A percentile compares a stretch with the other conserved stretches of the same genome.
phyloP scores from a whole-genome alignment of 2,888 invertebrate species.

The Corbicula japonica region DNA sequence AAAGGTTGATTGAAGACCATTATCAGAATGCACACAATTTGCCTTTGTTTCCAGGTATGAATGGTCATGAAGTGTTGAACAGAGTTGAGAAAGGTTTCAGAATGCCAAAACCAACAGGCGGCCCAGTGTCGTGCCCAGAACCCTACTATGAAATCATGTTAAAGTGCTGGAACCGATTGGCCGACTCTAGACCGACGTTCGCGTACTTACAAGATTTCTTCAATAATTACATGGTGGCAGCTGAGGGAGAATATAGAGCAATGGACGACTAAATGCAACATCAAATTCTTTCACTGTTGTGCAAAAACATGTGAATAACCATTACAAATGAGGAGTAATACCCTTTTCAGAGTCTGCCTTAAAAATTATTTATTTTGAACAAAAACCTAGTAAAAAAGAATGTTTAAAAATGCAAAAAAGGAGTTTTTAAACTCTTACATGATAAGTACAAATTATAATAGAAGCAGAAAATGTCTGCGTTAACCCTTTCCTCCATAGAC shows the following conservation, averaged over 20 bases:
- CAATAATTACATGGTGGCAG: conserved; percentile 85
- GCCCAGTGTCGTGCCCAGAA: conserved; percentile 91
- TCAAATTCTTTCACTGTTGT: too few relatives aligned
- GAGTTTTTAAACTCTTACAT: too few relatives aligned
- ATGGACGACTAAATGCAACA: conserved; percentile 34
- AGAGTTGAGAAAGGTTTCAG: conserved; percentile 94
- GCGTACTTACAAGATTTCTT: conserved; percentile 90
- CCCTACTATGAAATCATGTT: conserved; percentile 98
- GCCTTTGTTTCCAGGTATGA: conserved; percentile 70
- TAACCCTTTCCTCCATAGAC: too few relatives aligned
- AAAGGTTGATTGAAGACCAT: too few relatives aligned
- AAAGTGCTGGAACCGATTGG: conserved; percentile 96
- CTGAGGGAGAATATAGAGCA: conserved; percentile 89
- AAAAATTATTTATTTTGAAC: too few relatives aligned
- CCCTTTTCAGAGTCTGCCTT: too few relatives aligned
- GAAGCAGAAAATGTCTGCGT: too few relatives aligned
- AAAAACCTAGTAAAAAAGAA: too few relatives aligned
- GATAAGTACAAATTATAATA: too few relatives aligned
- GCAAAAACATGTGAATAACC: too few relatives aligned
- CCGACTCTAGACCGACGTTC: conserved; percentile 98
- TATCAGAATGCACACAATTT: conserved; percentile 7
- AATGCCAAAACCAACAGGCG: conserved; percentile 94
- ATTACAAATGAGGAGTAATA: too few relatives aligned
- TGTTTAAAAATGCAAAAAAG: too few relatives aligned
- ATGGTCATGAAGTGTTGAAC: conserved; percentile 77